phyloP scores from a whole-genome alignment of 2,888 invertebrate genomes.

The Hedychridium roseum region DNA sequence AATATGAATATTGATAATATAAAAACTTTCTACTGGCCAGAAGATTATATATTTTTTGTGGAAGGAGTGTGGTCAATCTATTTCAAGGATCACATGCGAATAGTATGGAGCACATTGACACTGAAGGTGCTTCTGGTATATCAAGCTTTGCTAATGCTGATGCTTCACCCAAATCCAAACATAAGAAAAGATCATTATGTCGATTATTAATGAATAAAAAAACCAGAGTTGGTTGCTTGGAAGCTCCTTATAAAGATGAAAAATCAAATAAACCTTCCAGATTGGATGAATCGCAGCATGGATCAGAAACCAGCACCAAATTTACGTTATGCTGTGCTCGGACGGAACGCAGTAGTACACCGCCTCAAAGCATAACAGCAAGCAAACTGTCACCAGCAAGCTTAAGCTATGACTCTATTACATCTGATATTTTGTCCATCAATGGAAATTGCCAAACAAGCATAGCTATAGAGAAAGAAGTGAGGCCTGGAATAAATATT shows the following conservation, averaged over 20 bases:
- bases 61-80: too few relatives aligned
- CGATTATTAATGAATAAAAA: slow-evolving; percentile 61
- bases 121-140: slow-evolving; percentile 31
- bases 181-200: slow-evolving; percentile 61
- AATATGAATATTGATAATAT: too few relatives aligned
- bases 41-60: too few relatives aligned
- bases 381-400: slow-evolving; percentile 52
- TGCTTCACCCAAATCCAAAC: slow-evolving; percentile 54
- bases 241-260: slow-evolving; percentile 47
- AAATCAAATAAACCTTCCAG: slow-evolving; percentile 48
- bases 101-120: slow-evolving; percentile 51
- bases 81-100: too few relatives aligned
- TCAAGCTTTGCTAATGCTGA: slow-evolving; percentile 39
- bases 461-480: slow-evolving; percentile 36
- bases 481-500: too few relatives aligned
- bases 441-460: slow-evolving; percentile 48
- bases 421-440: slow-evolving; percentile 48
- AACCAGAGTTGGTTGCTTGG: slow-evolving; percentile 60
- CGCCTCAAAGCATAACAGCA: slow-evolving; percentile 56
- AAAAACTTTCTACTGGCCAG: too few relatives aligned
- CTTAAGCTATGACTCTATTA: slow-evolving; percentile 48
- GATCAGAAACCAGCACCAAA: slow-evolving; percentile 57
- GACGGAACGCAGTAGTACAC: slow-evolving; percentile 62
- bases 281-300: slow-evolving; percentile 53
- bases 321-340: slow-evolving; percentile 63